Percentiles rank a stretch among this genome's conserved stretches.
Conservation (phyloP, 2,888 invertebrate genomes). For the Drosophila greeni region DNA sequence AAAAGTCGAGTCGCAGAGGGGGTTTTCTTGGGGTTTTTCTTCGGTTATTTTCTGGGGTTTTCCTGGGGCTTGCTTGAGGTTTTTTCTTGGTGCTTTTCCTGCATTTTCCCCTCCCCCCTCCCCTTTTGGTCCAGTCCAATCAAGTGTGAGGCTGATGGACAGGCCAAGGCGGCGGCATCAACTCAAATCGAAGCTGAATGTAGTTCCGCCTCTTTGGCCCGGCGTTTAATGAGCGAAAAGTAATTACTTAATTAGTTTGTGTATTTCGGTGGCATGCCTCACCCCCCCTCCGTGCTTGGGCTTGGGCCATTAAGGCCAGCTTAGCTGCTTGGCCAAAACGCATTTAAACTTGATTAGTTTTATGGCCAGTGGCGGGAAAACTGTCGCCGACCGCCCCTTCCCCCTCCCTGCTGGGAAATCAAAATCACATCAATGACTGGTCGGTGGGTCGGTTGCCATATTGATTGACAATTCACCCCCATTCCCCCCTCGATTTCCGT, state of each 20-base stretch:
- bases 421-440: conserved; percentile 69
- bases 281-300: no score
- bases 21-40: not conserved
- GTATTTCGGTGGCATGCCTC: conserved; percentile 26
- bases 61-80: not conserved
- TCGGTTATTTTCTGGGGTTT: not conserved
- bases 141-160: conserved; percentile 57
- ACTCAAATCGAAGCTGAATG: conserved; percentile 69
- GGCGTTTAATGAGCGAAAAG: conserved; percentile 71
- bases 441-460: conserved; percentile 46
- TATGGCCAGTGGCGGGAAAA: conserved; percentile 44
- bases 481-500: conserved; percentile 1
- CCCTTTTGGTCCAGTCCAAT: conserved; percentile 18
- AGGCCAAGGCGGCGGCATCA: conserved; percentile 46
- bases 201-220: conserved; percentile 37
- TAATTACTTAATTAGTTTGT: conserved; percentile 72
- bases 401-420: conserved; percentile 48
- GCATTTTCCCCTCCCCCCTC: not conserved
- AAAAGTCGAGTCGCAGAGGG: conserved; percentile 39
- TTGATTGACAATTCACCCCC: conserved; percentile 53
- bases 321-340: conserved; percentile 55
- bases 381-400: conserved; percentile 16
- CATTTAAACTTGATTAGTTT: conserved; percentile 73
- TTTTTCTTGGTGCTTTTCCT: not conserved
- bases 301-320: conserved; percentile 60